Evolutionary conservation across 2,888 invertebrate species (phyloP).

Genomic region (Eubasilissa splendida): DNA sequence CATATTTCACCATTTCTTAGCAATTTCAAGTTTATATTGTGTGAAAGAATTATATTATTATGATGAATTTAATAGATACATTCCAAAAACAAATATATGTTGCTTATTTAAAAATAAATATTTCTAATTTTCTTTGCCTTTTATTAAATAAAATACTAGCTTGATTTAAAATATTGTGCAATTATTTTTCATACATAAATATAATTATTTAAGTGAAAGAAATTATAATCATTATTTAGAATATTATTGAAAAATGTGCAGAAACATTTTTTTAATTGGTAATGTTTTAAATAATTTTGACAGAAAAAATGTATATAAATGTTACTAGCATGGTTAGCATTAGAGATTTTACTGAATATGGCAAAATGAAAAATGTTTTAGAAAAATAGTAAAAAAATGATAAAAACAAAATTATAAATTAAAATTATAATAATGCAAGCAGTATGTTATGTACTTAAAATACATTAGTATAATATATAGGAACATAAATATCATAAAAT

Average conservation of each 20-base stretch:
- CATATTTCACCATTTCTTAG: too few relatives aligned
- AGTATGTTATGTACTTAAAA: slow-evolving; percentile 41
- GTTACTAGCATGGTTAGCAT: slow-evolving; percentile 45
- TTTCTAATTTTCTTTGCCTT: background rate
- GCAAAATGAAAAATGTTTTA: slow-evolving; percentile 42
- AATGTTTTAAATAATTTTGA: slow-evolving; percentile 20
- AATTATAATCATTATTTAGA: background rate
- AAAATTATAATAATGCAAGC: slow-evolving; percentile 37
- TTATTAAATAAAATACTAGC: background rate
- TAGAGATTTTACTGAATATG: slow-evolving; percentile 37
- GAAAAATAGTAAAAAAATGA: slow-evolving; percentile 46
- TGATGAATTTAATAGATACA: too few relatives aligned
- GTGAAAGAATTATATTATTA: too few relatives aligned
- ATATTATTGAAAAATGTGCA: too few relatives aligned
- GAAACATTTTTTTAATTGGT: background rate
- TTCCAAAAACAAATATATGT: too few relatives aligned
- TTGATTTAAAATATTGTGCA: too few relatives aligned
- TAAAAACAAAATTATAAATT: slow-evolving; percentile 35
- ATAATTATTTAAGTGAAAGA: background rate
- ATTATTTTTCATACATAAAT: slow-evolving; percentile 4
- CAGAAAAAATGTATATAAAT: slow-evolving; percentile 47
- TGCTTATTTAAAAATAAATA: too few relatives aligned
- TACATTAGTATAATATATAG: slow-evolving; percentile 47
- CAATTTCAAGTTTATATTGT: too few relatives aligned
- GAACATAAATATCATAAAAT: slow-evolving; percentile 40